These are phyloP conservation scores for Aselliscus stoliczkanus DNA, from an alignment of 2,797 vertebrate species.

Conservation along the genomic window DNA sequence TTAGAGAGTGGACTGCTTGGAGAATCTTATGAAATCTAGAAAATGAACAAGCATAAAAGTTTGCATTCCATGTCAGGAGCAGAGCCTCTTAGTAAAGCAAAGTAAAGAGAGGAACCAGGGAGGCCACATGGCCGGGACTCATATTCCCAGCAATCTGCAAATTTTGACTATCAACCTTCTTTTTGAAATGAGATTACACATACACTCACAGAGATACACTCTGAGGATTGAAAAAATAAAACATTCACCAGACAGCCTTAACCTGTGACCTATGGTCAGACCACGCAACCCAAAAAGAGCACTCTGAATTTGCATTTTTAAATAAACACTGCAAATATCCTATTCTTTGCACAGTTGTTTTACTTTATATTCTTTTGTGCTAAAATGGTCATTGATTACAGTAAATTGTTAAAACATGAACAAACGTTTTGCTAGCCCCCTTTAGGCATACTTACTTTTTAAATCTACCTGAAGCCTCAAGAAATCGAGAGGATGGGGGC, in stretches of 20 bases:
- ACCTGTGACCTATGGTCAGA: neutral
- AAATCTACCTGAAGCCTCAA: neutral
- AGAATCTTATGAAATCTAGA: neutral
- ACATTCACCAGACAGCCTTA: neutral
- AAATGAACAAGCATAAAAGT: neutral
- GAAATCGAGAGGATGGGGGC: neutral
- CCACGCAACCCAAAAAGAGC: neutral
- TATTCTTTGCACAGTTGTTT: neutral
- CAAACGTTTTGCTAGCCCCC: neutral
- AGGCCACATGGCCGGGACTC: neutral
- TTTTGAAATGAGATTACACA: neutral
- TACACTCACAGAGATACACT: neutral
- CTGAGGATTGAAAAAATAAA: neutral
- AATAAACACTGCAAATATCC: neutral
- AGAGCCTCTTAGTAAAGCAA: neutral
- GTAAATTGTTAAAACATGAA: neutral
- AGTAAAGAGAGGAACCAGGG: neutral
- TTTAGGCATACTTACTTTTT: conserved; percentile 3
- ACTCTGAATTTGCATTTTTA: neutral
- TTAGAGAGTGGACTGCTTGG: neutral
- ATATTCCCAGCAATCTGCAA: neutral
- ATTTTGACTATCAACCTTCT: neutral
- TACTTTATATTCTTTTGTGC: neutral
- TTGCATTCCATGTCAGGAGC: neutral
- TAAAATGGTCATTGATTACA: neutral